Conservation (phyloP, 2,113 vertebrate species). For the Pelecanoides urinatrix region DNA sequence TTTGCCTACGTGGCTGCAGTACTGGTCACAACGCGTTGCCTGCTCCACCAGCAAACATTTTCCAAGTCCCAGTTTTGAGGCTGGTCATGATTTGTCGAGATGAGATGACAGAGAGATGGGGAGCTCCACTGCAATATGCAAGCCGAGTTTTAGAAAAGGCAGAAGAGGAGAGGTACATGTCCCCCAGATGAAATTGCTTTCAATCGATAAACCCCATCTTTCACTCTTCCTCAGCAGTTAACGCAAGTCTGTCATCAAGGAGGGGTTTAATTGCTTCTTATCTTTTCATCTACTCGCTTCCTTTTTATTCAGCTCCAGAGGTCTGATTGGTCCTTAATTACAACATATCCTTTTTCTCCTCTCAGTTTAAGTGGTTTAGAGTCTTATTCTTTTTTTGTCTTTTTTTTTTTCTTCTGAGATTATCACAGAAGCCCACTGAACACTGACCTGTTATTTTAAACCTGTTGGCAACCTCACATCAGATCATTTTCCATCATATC, state of each 20-base stretch:
- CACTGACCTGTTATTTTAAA: not conserved
- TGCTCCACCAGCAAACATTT: not conserved
- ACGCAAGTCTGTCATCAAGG: not conserved
- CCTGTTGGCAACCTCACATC: not conserved
- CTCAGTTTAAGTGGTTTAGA: not conserved
- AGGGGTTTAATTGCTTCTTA: not conserved
- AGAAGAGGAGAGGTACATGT: not conserved
- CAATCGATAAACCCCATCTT: not conserved
- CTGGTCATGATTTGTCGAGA: not conserved
- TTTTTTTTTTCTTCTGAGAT: not conserved
- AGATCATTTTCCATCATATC: not conserved
- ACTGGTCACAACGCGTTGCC: fast-evolving
- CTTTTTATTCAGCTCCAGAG: not conserved
- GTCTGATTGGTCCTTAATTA: not conserved
- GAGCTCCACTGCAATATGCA: not conserved
- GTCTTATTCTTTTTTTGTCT: not conserved
- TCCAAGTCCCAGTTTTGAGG: not conserved
- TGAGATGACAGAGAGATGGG: not conserved
- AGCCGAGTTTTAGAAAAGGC: not conserved
- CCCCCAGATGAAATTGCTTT: not conserved
- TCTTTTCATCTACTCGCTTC: not conserved
- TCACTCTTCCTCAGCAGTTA: not conserved
- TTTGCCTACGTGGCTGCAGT: not conserved
- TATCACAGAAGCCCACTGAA: not conserved
- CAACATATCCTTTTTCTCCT: constrained; percentile 8